Conservation (phyloP, 2,797 vertebrate genomes). For the Melanotaenia nigrans region DNA sequence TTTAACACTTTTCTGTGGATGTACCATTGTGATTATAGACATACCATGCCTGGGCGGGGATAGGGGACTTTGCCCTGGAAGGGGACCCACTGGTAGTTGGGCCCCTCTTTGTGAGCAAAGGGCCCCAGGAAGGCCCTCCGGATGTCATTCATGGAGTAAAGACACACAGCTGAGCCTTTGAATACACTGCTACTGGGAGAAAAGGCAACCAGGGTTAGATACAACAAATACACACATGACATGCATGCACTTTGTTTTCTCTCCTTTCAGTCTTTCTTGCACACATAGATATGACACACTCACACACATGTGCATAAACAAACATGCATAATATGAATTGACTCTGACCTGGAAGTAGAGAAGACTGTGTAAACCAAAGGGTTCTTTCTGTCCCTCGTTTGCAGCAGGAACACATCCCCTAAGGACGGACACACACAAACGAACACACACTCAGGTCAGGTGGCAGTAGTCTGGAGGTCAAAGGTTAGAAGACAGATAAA, state of each 20-base stretch:
- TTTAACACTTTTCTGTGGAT: neutral
- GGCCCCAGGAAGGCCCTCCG: slow-evolving; percentile 97
- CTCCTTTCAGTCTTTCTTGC: neutral
- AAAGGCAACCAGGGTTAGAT: slow-evolving; percentile 50
- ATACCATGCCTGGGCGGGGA: slow-evolving; percentile 96
- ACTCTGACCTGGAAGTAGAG: slow-evolving; percentile 93
- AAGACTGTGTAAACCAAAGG: slow-evolving; percentile 94
- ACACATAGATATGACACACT: slow-evolving; percentile 21
- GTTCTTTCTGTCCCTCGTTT: slow-evolving; percentile 91
- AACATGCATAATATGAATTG: slow-evolving; percentile 29
- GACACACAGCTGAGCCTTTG: slow-evolving; percentile 93
- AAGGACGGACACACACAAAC: slow-evolving; percentile 58
- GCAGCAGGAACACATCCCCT: slow-evolving; percentile 96
- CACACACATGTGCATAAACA: slow-evolving; percentile 1
- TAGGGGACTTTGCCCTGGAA: slow-evolving; percentile 98
- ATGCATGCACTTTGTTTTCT: slow-evolving; percentile 8
- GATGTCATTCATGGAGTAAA: slow-evolving; percentile 97
- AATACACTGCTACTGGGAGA: slow-evolving; percentile 88
- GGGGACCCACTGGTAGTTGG: slow-evolving; percentile 96
- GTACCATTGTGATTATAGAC: slow-evolving; percentile 38
- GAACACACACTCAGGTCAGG: slow-evolving; percentile 55
- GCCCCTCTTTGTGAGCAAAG: slow-evolving; percentile 98
- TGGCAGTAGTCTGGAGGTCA: slow-evolving; percentile 61
- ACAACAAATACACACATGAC: slow-evolving; percentile 26
- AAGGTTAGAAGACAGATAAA: slow-evolving; percentile 69